Conservation (phyloP, 2,888 invertebrate species). For the Panopea generosa region DNA sequence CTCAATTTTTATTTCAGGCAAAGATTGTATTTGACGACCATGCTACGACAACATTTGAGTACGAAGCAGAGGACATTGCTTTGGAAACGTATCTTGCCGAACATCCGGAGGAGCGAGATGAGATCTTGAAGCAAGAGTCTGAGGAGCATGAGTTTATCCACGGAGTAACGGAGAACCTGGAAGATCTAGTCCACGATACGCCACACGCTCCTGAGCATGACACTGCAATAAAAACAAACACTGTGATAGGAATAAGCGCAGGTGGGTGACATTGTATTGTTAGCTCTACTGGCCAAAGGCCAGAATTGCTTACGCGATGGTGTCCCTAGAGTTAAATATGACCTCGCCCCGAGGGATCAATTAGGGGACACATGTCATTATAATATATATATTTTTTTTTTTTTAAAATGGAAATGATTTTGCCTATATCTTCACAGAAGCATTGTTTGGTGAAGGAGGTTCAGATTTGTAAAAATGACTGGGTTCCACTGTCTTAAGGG, state of each 20-base stretch:
- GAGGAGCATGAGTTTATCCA: conserved; percentile 13
- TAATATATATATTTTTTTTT: too few relatives aligned
- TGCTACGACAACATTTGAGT: conserved; percentile 95
- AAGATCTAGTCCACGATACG: conserved; percentile 53
- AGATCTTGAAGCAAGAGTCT: conserved; percentile 55
- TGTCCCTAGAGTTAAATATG: too few relatives aligned
- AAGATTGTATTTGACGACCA: conserved; percentile 96
- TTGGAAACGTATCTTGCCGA: conserved; percentile 74
- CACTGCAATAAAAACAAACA: conserved; percentile 47
- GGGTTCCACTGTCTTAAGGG: too few relatives aligned
- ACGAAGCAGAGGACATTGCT: conserved; percentile 95
- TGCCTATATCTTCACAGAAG: too few relatives aligned
- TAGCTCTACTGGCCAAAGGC: too few relatives aligned
- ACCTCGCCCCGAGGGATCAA: too few relatives aligned
- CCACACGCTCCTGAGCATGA: conserved; percentile 56
- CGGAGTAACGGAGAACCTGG: conserved; percentile 11
- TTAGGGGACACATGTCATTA: too few relatives aligned
- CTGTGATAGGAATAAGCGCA: conserved; percentile 29
- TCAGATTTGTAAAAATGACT: too few relatives aligned
- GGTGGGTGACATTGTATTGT: neutral
- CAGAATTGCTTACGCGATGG: too few relatives aligned
- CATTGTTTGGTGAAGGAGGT: too few relatives aligned
- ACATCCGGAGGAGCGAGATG: conserved; percentile 74
- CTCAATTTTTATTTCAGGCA: conserved; percentile 88
- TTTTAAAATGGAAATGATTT: too few relatives aligned